phyloP scores from a whole-genome alignment of 2,888 invertebrate species.

The Mechanitis mazaeus region DNA sequence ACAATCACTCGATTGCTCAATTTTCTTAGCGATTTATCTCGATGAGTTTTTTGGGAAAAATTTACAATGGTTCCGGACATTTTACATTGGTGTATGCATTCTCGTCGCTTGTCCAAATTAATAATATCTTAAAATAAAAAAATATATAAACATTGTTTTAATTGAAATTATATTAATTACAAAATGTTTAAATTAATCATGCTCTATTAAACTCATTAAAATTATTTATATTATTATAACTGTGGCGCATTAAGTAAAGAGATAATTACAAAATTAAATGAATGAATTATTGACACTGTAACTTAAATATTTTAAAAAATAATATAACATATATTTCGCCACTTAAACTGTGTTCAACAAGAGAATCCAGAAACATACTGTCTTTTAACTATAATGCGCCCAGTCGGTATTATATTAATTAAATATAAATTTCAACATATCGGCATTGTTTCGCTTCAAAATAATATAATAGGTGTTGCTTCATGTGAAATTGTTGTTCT shows the following conservation, averaged over 20 bases:
- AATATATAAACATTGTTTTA: no score
- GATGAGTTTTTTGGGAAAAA: constrained; percentile 14
- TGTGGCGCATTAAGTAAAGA: not conserved
- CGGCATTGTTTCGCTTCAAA: constrained; percentile 69
- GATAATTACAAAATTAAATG: not conserved
- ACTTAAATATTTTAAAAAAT: not conserved
- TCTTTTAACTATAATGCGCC: constrained; percentile 18
- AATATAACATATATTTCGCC: constrained; percentile 4
- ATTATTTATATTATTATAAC: constrained; percentile 13
- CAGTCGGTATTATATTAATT: constrained; percentile 39
- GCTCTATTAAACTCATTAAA: constrained; percentile 5
- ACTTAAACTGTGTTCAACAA: constrained; percentile 6
- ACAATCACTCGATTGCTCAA: constrained; percentile 56
- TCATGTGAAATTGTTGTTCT: constrained; percentile 41
- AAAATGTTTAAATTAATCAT: not conserved
- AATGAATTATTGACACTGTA: not conserved
- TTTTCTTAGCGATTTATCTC: constrained; percentile 36
- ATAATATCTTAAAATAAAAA: no score
- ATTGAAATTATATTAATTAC: not conserved
- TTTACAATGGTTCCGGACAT: constrained; percentile 14
- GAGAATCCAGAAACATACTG: constrained; percentile 1
- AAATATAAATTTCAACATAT: constrained; percentile 62
- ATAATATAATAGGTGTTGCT: constrained; percentile 52
- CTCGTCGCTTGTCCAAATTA: constrained; percentile 9
- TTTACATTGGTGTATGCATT: constrained; percentile 3